Evolutionary conservation across 2,113 vertebrate genomes (phyloP).

Genomic region (Urocolius indicus): DNA sequence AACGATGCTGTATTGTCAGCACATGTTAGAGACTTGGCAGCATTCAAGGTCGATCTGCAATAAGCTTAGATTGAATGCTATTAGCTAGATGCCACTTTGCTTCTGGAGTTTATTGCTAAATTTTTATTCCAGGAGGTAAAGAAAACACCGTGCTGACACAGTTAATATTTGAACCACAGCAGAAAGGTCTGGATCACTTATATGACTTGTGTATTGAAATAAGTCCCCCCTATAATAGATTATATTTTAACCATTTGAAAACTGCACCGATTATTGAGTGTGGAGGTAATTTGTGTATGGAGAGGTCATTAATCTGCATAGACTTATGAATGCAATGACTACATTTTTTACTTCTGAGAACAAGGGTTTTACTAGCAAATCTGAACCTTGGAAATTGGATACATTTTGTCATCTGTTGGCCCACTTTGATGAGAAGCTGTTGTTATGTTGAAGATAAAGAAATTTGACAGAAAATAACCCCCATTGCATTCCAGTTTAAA

Average conservation of each 20-base stretch:
- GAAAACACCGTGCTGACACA: not conserved
- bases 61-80: constrained; percentile 65
- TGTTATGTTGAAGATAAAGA: too few species aligned
- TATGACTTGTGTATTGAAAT: not conserved
- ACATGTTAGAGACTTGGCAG: constrained; percentile 68
- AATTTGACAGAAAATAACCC: too few species aligned
- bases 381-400: not conserved
- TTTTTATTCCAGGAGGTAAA: constrained; percentile 29
- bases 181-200: constrained; percentile 3
- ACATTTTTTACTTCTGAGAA: not conserved
- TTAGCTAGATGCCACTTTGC: constrained; percentile 53
- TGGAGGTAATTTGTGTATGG: not conserved
- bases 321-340: not conserved
- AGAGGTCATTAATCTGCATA: not conserved
- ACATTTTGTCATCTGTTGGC: not conserved
- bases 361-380: not conserved
- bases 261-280: not conserved
- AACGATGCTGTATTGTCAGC: constrained; percentile 70
- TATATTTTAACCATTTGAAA: not conserved
- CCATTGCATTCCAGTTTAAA: too few species aligned
- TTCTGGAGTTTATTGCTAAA: constrained; percentile 61
- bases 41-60: constrained; percentile 68
- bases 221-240: not conserved
- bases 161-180: constrained; percentile 7
- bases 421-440: not conserved